Percentiles rank a stretch among this genome's conserved stretches.
Evolutionary conservation across 1,140 invertebrate genomes (phyloP).

Genomic region (Pseudachorutes palmiensis): DNA sequence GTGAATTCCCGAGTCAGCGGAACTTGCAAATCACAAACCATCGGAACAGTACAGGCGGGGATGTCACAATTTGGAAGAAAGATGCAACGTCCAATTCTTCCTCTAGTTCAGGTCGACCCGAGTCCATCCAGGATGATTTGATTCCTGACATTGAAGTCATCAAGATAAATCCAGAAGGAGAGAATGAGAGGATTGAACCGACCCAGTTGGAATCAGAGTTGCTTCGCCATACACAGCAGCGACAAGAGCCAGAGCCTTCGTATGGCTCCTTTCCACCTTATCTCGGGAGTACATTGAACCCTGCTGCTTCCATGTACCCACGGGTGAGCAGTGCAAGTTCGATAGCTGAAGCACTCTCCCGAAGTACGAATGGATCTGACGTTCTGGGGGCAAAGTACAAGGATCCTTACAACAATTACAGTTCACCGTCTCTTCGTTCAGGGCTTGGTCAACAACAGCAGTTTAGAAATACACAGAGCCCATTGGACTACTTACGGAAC

Average conservation of each 20-base stretch:
- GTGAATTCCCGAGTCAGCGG: constrained; percentile 15
- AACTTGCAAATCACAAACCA: constrained; percentile 31
- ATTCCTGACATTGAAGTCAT: constrained; percentile 21
- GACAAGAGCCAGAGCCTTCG: background rate
- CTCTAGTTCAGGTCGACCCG: background rate
- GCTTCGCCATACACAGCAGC: background rate
- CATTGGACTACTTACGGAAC: background rate
- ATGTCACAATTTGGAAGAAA: constrained; percentile 27
- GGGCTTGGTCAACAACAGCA: too few relatives aligned
- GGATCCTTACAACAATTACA: background rate
- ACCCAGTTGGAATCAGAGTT: background rate
- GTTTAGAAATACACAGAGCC: constrained; percentile 1
- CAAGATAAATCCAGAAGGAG: constrained; percentile 10
- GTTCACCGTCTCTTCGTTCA: too few relatives aligned
- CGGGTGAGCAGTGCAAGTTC: background rate
- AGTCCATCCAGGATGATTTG: background rate
- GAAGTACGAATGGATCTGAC: background rate
- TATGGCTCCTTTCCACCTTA: background rate
- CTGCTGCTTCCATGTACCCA: background rate
- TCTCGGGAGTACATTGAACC: background rate
- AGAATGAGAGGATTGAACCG: constrained; percentile 3
- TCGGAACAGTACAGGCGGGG: constrained; percentile 26
- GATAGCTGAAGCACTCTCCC: background rate
- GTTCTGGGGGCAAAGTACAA: too few relatives aligned
- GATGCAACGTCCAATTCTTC: background rate